Base-by-base conservation (phyloP, 2,797 vertebrate species). In the Craterocephalus amniculus region DNA sequence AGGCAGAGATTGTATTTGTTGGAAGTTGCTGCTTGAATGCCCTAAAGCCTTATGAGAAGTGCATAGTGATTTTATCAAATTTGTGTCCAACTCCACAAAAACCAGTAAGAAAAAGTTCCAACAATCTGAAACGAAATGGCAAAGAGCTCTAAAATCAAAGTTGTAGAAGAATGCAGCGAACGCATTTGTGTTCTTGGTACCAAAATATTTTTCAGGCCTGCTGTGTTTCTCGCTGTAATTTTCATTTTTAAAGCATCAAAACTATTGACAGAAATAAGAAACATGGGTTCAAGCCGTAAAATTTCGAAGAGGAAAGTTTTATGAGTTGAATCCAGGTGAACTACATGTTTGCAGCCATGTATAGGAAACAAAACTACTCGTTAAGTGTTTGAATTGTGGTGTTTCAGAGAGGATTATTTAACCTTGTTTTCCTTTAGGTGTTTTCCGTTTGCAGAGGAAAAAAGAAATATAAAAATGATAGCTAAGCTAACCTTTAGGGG, bases 21-120 rank as follows among this genome's bases (percentile, higher is more conserved):
- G 90, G 90, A 93, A 91, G 91, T 88, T 93, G 94, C 94, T 95
- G 93, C 94, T 95, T 83, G 87, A 91, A 94, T 83, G 93, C 94
- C 94, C 92, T 87, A 75, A 95, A 94, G 94, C 94, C 94, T 95
- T 95, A 95, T 86, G 74, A 91, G 86, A 91, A 78, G 80, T 78
- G 56, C 82, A 91, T 78, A 87, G 80, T 81, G 88, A 88, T 87
- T 86, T 72, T 81, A 43, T 90, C 70, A 81, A 85, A 85, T 82
- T 85, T 55, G 69, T 74, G 59, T 79, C 73, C 57, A 83, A 83
- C 85, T 83, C 76, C 27, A 77, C 66, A 66, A 64, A 80, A 77
- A 84, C 55, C 74, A 79, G 66, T 65, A 79, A 84, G 75, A 36
- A 83, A 75, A 32, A 20, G 40, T 7, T 74, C 58, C 52, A 82